Percentiles rank a stretch among this genome's conserved stretches.
Evolutionary conservation across 2,888 invertebrate genomes (phyloP).

Genomic region (Urechis unicinctus): DNA sequence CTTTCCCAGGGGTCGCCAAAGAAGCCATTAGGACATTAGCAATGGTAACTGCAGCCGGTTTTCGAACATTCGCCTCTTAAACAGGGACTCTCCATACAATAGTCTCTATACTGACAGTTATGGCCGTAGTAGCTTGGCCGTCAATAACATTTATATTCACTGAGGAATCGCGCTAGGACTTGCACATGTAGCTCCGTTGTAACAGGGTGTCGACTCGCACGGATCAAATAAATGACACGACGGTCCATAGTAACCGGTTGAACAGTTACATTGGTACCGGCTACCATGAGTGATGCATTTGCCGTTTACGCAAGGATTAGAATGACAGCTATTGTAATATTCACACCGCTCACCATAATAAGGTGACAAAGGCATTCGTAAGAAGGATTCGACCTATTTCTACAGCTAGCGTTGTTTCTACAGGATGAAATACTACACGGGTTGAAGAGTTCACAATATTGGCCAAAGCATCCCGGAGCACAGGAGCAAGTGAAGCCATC

Average conservation of each 20-base stretch:
- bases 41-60: slow-evolving; percentile 5
- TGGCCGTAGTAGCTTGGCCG: slow-evolving; percentile 11
- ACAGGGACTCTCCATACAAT: slow-evolving; percentile 15
- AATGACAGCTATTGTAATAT: slow-evolving; percentile 26
- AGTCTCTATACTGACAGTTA: slow-evolving; percentile 12
- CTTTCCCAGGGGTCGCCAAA: slow-evolving; percentile 17
- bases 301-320: not conserved
- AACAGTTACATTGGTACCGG: not conserved
- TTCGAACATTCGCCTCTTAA: slow-evolving; percentile 9
- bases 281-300: not conserved
- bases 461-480: slow-evolving; percentile 16
- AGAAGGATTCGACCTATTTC: slow-evolving; percentile 7
- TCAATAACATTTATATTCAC: slow-evolving; percentile 17
- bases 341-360: slow-evolving; percentile 34
- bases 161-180: not conserved
- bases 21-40: slow-evolving; percentile 12
- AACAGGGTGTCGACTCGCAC: not conserved
- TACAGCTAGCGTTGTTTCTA: slow-evolving; percentile 24
- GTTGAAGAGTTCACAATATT: slow-evolving; percentile 17
- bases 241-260: not conserved
- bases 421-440: slow-evolving; percentile 14
- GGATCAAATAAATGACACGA: not conserved
- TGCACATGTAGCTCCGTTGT: not conserved
- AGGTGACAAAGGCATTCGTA: slow-evolving; percentile 30
- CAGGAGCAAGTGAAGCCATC: slow-evolving; percentile 19